Conservation (phyloP, 1,140 invertebrate genomes). For the Eufriesea mexicana region DNA sequence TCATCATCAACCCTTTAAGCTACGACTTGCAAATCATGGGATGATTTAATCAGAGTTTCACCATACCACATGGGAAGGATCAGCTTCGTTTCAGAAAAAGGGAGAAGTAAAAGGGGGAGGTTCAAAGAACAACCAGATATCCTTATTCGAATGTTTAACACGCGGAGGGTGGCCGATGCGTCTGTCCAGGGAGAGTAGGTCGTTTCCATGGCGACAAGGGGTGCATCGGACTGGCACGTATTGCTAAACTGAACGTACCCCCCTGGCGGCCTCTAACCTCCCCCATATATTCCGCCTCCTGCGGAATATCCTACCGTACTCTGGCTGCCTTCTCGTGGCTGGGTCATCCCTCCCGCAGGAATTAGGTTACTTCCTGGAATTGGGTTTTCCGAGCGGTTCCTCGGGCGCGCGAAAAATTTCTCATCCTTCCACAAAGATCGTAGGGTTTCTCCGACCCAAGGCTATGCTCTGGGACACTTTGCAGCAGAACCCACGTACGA, state of each 20-base stretch:
- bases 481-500: not conserved
- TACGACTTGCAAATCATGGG: not conserved
- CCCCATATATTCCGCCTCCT: conserved; percentile 52
- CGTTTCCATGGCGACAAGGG: conserved; percentile 80
- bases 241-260: conserved; percentile 73
- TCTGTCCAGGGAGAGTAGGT: conserved; percentile 81
- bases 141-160: conserved; percentile 76
- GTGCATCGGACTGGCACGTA: conserved; percentile 78
- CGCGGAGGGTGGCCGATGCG: conserved; percentile 68
- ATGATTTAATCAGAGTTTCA: not conserved
- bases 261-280: conserved; percentile 53
- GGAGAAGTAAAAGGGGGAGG: not conserved
- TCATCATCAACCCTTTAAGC: not conserved
- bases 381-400: conserved; percentile 37
- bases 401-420: conserved; percentile 15
- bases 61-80: not conserved
- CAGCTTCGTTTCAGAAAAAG: not conserved
- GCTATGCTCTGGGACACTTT: not conserved
- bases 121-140: conserved; percentile 62
- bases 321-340: conserved; percentile 38
- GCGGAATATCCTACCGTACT: conserved; percentile 67
- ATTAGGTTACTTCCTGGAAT: conserved; percentile 66
- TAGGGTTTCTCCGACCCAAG: not conserved
- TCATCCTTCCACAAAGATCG: not conserved
- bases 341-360: conserved; percentile 65